Evolutionary conservation across 1,140 invertebrate genomes (phyloP).

Genomic region (Zaprionus inermis): DNA sequence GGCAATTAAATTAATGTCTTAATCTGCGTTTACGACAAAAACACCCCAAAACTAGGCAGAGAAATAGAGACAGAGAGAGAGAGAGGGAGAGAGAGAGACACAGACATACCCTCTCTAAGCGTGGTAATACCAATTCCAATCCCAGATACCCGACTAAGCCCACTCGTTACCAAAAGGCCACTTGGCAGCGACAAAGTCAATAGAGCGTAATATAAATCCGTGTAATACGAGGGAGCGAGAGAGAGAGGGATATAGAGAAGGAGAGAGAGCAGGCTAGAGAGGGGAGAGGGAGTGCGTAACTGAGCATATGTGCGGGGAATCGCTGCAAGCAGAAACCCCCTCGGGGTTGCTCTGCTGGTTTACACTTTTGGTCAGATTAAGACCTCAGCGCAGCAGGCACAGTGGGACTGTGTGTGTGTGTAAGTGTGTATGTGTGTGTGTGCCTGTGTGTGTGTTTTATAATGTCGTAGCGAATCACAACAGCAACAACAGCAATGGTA

Average conservation of each 20-base stretch:
- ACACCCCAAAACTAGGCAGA: conserved; percentile 70
- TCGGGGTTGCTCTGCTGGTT: conserved; percentile 71
- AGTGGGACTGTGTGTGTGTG: background rate
- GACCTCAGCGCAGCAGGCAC: conserved; percentile 68
- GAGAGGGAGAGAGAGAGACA: background rate
- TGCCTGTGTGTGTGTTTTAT: conserved; percentile 23
- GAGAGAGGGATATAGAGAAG: background rate
- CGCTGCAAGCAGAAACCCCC: conserved; percentile 57
- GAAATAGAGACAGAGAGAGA: conserved; percentile 10
- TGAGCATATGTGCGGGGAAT: conserved; percentile 62
- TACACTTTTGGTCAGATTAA: conserved; percentile 80
- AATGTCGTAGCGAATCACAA: conserved; percentile 82
- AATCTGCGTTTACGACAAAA: conserved; percentile 81
- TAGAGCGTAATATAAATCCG: conserved; percentile 83
- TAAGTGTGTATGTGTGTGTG: background rate
- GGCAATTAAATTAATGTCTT: conserved; percentile 83
- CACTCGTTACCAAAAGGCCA: conserved; percentile 66
- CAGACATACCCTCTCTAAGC: conserved; percentile 34
- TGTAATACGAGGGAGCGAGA: conserved; percentile 57
- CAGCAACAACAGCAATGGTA: conserved; percentile 79
- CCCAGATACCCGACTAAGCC: conserved; percentile 49
- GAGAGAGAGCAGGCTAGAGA: background rate
- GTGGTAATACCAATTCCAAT: conserved; percentile 23
- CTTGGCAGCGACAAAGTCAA: conserved; percentile 77
- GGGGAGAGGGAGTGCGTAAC: conserved; percentile 17